A percentile compares a stretch with the other conserved stretches of the same genome.
Evolutionary conservation across 2,888 invertebrate genomes (phyloP).

Genomic region (Norana najaformis): DNA sequence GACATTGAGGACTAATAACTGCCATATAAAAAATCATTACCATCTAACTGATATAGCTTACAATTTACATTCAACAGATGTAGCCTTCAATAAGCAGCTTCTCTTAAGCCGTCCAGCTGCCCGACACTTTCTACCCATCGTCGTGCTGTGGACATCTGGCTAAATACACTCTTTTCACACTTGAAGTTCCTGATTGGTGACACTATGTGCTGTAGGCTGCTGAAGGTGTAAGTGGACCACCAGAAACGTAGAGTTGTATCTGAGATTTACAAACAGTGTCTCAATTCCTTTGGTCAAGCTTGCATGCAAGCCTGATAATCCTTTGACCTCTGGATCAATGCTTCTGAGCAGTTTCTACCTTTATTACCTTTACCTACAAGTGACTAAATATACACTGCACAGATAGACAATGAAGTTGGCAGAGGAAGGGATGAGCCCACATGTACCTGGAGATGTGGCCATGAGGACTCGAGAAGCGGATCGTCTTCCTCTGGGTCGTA

Average conservation of each 20-base stretch:
- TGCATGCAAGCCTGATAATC: background rate
- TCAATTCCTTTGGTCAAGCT: background rate
- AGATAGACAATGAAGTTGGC: too few species aligned
- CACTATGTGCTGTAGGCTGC: background rate
- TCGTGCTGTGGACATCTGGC: too few species aligned
- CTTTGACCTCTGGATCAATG: background rate
- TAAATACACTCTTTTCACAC: background rate
- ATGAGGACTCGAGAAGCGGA: background rate
- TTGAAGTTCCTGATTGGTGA: background rate
- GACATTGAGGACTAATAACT: background rate
- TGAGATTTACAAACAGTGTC: background rate
- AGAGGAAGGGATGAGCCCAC: background rate
- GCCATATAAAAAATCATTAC: background rate
- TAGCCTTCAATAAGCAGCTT: too few species aligned
- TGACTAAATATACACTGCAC: background rate
- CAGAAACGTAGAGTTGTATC: background rate
- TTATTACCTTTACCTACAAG: background rate
- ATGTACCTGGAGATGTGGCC: constrained; percentile 23
- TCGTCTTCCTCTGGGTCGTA: constrained; percentile 18
- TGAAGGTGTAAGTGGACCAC: background rate
- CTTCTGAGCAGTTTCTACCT: background rate
- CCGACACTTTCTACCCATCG: too few species aligned
- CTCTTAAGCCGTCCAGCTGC: too few species aligned
- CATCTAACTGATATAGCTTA: background rate
- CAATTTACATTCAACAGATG: too few species aligned